Conservation (phyloP, 2,797 vertebrate genomes). For the Pseudomugil tenellus region DNA sequence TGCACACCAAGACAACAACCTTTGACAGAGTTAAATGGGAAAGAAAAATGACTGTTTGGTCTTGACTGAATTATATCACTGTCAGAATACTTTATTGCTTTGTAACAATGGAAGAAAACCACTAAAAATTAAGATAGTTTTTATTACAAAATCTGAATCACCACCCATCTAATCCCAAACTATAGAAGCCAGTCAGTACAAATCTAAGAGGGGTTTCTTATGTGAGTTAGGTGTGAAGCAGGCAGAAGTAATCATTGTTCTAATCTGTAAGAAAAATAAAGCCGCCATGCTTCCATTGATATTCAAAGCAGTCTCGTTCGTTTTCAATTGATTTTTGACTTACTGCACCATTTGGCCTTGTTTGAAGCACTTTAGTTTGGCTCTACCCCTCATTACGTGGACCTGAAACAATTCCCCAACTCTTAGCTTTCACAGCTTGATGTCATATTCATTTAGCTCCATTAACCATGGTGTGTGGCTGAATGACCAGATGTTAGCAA, state of each 20-base stretch:
- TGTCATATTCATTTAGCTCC: slow-evolving; percentile 75
- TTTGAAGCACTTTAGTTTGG: slow-evolving; percentile 70
- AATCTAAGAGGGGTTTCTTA: slow-evolving; percentile 5
- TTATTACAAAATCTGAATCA: background rate
- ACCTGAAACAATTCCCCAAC: slow-evolving; percentile 65
- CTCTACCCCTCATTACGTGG: slow-evolving; percentile 60
- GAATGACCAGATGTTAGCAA: slow-evolving; percentile 69
- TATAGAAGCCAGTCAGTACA: background rate
- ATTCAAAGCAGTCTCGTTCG: slow-evolving; percentile 47
- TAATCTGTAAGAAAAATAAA: slow-evolving; percentile 63
- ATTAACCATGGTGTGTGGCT: slow-evolving; percentile 55
- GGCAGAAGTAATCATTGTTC: slow-evolving; percentile 15
- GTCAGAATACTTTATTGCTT: background rate
- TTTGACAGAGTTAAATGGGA: background rate
- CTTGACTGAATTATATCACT: background rate
- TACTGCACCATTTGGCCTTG: slow-evolving; percentile 43
- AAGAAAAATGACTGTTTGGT: background rate
- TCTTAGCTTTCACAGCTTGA: slow-evolving; percentile 57
- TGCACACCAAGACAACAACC: slow-evolving; percentile 16
- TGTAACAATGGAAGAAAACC: background rate
- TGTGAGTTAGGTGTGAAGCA: slow-evolving; percentile 19
- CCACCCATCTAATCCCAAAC: background rate
- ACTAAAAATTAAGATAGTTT: background rate
- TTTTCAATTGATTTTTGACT: slow-evolving; percentile 71
- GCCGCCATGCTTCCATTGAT: slow-evolving; percentile 47